Evolutionary conservation across 2,888 invertebrate species (phyloP).

Genomic region (Harmothoe impar): DNA sequence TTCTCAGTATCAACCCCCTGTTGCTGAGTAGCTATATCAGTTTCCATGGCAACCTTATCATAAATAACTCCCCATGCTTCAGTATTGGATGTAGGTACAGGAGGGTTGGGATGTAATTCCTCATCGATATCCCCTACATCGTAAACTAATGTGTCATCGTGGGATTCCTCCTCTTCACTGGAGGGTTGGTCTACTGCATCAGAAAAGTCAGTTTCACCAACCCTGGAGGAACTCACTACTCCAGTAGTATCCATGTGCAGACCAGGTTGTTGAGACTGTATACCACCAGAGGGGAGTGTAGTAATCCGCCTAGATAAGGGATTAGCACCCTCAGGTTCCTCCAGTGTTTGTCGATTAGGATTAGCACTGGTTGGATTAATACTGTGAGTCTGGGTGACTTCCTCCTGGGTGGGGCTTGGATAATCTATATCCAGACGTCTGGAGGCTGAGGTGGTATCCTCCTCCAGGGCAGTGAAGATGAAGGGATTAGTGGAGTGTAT

Average conservation of each 20-base stretch:
- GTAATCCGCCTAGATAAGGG: no score
- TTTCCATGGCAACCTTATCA: conserved; percentile 9
- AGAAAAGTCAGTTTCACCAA: no score
- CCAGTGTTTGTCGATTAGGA: no score
- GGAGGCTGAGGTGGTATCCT: not conserved
- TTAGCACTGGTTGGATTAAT: not conserved
- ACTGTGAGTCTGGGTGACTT: no score
- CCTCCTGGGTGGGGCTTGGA: conserved; percentile 20
- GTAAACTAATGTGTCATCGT: not conserved
- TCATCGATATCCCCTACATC: conserved; percentile 30
- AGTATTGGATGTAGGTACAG: not conserved
- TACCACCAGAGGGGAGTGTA: no score
- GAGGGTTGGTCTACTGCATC: not conserved
- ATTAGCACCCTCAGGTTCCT: not conserved
- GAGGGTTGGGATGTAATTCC: not conserved
- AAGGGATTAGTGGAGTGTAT: not conserved
- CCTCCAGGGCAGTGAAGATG: not conserved
- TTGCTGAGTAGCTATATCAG: not conserved
- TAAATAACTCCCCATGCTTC: not conserved
- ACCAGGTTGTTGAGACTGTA: no score
- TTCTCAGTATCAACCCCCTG: no score
- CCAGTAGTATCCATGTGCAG: no score
- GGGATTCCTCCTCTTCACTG: not conserved
- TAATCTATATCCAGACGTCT: conserved; percentile 44
- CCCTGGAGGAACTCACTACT: no score